These are phyloP conservation scores for Prochilodus magdalenae DNA, from an alignment of 2,113 vertebrate genomes.

Conservation along the genomic window DNA sequence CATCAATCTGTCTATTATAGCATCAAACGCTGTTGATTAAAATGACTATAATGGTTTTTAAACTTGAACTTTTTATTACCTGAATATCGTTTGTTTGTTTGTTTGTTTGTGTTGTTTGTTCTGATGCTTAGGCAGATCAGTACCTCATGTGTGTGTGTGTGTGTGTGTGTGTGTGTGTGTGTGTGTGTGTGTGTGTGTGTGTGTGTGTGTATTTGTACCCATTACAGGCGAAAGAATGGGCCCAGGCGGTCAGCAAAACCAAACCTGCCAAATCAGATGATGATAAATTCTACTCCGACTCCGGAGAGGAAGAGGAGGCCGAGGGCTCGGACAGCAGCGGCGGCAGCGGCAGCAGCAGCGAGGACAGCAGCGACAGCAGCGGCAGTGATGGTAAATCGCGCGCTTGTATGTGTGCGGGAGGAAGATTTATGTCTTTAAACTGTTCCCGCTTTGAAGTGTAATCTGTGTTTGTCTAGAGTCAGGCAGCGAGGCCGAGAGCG, in stretches of 20 bases:
- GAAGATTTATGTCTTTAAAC: not conserved
- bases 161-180: too few species aligned
- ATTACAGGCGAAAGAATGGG: constrained; percentile 83
- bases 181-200: not conserved
- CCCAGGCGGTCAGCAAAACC: constrained; percentile 73
- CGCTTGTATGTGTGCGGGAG: not conserved
- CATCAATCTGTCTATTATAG: too few species aligned
- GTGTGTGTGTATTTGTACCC: not conserved
- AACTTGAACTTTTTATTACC: too few species aligned
- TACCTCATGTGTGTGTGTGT: too few species aligned
- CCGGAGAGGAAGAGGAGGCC: constrained; percentile 83
- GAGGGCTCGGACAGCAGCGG: constrained; percentile 49
- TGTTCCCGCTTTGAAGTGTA: not conserved
- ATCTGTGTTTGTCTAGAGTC: constrained; percentile 66
- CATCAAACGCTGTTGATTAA: too few species aligned
- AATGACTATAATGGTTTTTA: too few species aligned
- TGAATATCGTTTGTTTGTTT: too few species aligned
- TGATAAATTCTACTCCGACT: constrained; percentile 94
- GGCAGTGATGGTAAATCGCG: constrained; percentile 48
- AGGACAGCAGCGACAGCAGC: constrained; percentile 61
- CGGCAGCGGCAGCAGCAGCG: constrained; percentile 67
- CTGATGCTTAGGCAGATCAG: too few species aligned
- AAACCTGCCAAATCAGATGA: constrained; percentile 78
- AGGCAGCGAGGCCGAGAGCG: constrained; percentile 76
- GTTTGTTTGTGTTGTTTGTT: too few species aligned